These are phyloP conservation scores for Orientallactaga sibirica DNA, from an alignment of 2,797 vertebrate genomes.

Conservation along the genomic window DNA sequence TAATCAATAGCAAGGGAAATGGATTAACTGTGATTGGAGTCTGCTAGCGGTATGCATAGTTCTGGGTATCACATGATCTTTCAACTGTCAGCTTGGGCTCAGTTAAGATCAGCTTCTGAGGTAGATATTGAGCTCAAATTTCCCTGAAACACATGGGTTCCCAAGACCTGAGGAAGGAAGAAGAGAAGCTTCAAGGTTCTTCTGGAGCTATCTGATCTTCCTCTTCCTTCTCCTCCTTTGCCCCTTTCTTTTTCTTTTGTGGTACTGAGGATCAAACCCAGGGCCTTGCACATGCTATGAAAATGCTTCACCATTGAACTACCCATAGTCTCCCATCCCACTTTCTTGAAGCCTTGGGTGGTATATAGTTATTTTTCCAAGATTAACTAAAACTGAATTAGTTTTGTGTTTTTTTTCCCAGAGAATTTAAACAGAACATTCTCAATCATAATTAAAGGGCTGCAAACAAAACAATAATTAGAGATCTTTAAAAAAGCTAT, in stretches of 20 bases:
- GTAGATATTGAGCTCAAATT: not conserved
- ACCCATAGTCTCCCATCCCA: not conserved
- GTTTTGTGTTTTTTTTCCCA: not conserved
- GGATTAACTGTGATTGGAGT: no score
- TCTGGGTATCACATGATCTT: no score
- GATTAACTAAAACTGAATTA: slow-evolving; percentile 40
- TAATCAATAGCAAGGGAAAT: no score
- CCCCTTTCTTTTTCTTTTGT: no score
- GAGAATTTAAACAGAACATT: not conserved
- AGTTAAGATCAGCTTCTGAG: not conserved
- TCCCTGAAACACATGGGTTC: not conserved
- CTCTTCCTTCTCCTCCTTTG: no score
- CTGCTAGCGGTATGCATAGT: no score
- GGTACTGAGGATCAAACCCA: no score
- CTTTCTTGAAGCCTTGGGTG: not conserved
- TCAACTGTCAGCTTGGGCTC: not conserved
- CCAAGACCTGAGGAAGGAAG: not conserved
- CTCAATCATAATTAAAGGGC: slow-evolving; percentile 28
- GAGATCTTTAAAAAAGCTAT: not conserved
- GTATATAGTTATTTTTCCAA: not conserved
- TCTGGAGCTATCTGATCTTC: not conserved
- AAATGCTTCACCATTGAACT: no score
- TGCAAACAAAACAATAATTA: slow-evolving; percentile 11
- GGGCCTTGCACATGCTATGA: no score
- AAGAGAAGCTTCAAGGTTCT: not conserved